A percentile compares a stretch with the other conserved stretches of the same genome.
Conservation (phyloP, 2,797 vertebrate genomes). For the Poeciliopsis gracilis region DNA sequence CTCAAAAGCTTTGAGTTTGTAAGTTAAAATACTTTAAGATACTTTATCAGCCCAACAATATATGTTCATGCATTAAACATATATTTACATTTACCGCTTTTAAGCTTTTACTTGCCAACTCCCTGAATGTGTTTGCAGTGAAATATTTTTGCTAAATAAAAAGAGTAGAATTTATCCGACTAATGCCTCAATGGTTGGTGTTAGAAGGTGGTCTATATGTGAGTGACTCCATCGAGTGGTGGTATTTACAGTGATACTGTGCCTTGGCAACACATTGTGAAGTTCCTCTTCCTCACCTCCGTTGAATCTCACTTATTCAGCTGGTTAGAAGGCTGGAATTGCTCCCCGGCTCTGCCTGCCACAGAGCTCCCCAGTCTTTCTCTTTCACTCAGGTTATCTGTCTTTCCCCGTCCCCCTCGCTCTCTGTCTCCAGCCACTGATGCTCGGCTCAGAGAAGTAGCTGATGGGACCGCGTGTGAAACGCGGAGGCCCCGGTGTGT, state of each 20-base stretch:
- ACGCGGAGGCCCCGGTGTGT: conserved; percentile 15
- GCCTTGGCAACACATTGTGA: conserved; percentile 27
- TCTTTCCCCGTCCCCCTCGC: conserved; percentile 61
- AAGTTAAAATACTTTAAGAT: background rate
- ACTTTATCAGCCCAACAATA: background rate
- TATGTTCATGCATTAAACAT: background rate
- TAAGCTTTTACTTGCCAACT: background rate
- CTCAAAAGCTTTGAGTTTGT: background rate
- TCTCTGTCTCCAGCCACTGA: conserved; percentile 64
- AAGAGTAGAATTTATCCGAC: background rate
- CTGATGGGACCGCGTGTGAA: conserved; percentile 81
- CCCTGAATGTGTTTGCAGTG: background rate
- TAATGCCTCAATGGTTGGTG: background rate
- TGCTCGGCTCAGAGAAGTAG: conserved; percentile 73
- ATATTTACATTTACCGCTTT: background rate
- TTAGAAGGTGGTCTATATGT: background rate
- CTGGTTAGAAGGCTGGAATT: conserved; percentile 50
- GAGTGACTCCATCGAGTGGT: conserved; percentile 26
- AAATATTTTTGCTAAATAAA: background rate
- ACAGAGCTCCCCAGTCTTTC: conserved; percentile 51
- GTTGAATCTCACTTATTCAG: conserved; percentile 53
- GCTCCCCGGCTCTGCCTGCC: conserved; percentile 43
- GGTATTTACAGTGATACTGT: conserved; percentile 27
- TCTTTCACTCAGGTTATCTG: conserved; percentile 66
- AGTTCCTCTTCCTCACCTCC: conserved; percentile 36